These are phyloP conservation scores for Nomada fabriciana DNA, from an alignment of 2,888 invertebrate genomes.

Conservation along the genomic window DNA sequence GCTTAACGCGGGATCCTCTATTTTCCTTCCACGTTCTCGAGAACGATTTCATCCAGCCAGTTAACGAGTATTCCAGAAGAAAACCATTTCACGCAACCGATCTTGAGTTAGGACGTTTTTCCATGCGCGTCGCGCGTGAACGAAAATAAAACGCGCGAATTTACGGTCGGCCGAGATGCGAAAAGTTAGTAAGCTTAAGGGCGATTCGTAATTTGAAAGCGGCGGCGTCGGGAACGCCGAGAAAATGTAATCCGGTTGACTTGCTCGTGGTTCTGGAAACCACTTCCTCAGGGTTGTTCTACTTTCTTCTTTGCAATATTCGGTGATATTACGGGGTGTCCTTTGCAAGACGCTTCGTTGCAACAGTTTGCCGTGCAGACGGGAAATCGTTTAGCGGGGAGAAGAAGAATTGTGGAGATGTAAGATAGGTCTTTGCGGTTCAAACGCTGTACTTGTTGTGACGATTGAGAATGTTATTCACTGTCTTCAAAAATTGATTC, in stretches of 20 bases:
- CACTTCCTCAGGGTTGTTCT: neutral
- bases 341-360: neutral
- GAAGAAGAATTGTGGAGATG: neutral
- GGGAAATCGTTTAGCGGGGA: slow-evolving; percentile 19
- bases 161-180: slow-evolving; percentile 19
- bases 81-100: slow-evolving; percentile 14
- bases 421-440: too few relatives aligned
- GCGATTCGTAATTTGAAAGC: slow-evolving; percentile 55
- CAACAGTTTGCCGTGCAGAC: neutral
- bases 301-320: slow-evolving; percentile 24
- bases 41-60: slow-evolving; percentile 10
- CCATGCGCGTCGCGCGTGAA: neutral
- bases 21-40: neutral
- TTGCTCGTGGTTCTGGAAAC: slow-evolving; percentile 19
- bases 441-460: too few relatives aligned
- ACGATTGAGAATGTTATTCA: too few relatives aligned
- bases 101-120: slow-evolving; percentile 8
- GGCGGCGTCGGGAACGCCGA: slow-evolving; percentile 24
- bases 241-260: slow-evolving; percentile 56
- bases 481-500: too few relatives aligned
- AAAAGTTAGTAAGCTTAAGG: slow-evolving; percentile 26
- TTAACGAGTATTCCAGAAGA: slow-evolving; percentile 16
- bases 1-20: neutral
- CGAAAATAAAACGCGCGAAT: slow-evolving; percentile 45
- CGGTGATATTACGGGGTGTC: slow-evolving; percentile 39